Conservation (phyloP, 2,888 invertebrate genomes). For the Piscicola geometra region DNA sequence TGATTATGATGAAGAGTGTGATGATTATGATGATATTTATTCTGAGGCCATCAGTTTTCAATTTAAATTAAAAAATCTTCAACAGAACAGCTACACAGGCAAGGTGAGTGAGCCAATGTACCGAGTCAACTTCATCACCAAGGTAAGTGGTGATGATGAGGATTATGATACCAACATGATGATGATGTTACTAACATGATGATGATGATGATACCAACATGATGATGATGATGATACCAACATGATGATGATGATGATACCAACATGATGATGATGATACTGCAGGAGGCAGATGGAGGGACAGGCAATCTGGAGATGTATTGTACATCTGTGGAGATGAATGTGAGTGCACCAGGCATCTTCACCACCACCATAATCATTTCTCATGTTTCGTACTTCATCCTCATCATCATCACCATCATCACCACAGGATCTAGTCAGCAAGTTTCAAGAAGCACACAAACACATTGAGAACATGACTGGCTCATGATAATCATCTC, state of each 20-base stretch:
- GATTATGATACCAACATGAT: no score
- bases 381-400: not conserved
- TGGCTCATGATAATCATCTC: not conserved
- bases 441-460: slow-evolving; percentile 21
- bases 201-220: not conserved
- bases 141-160: not conserved
- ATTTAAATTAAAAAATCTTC: not conserved
- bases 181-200: not conserved
- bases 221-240: not conserved
- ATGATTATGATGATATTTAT: not conserved
- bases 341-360: not conserved
- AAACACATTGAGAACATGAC: slow-evolving; percentile 15
- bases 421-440: slow-evolving; percentile 17
- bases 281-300: not conserved
- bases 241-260: not conserved
- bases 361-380: no score
- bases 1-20: not conserved
- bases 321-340: not conserved
- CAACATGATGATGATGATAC: not conserved
- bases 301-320: not conserved
- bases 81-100: slow-evolving; percentile 20
- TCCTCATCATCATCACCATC: no score
- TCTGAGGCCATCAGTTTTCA: not conserved
- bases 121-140: slow-evolving; percentile 2
- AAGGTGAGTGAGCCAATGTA: slow-evolving; percentile 18